Evolutionary conservation across 1,140 invertebrate genomes (phyloP).

Genomic region (Eumeta japonica): DNA sequence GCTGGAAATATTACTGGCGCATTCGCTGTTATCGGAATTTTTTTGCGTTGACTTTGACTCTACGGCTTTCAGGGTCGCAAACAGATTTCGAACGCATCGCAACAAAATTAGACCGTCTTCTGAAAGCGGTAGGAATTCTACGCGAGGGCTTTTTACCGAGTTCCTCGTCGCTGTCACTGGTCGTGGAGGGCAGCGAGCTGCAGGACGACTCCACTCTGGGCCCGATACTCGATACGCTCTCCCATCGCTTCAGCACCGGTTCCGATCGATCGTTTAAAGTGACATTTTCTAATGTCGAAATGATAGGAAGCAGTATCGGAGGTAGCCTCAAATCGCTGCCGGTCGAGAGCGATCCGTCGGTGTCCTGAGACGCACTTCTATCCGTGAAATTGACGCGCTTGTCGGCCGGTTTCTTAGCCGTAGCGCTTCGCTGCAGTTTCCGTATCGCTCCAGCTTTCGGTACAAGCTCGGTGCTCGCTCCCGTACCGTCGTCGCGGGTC

Average conservation of each 20-base stretch:
- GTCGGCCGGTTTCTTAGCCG: constrained; percentile 38
- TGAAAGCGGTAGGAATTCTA: constrained; percentile 37
- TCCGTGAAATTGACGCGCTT: constrained; percentile 52
- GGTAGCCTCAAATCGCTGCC: constrained; percentile 63
- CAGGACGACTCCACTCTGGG: constrained; percentile 67
- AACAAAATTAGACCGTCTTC: constrained; percentile 41
- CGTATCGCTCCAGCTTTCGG: constrained; percentile 17
- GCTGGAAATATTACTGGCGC: constrained; percentile 44
- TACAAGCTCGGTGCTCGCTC: constrained; percentile 11
- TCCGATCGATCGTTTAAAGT: constrained; percentile 33
- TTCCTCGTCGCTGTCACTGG: constrained; percentile 57
- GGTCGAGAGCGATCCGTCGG: constrained; percentile 56
- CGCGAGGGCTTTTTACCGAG: constrained; percentile 35
- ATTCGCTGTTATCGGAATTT: constrained; percentile 47
- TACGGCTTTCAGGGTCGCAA: constrained; percentile 48
- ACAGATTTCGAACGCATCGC: constrained; percentile 49
- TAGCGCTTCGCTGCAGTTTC: constrained; percentile 41
- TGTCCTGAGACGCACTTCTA: constrained; percentile 59
- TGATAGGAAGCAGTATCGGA: constrained; percentile 68
- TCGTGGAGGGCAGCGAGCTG: constrained; percentile 58
- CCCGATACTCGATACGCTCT: constrained; percentile 64
- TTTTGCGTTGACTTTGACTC: constrained; percentile 24
- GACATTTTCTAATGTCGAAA: constrained; percentile 53
- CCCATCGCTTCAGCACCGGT: constrained; percentile 48
- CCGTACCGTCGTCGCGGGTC: neutral